Base-by-base conservation (phyloP, 35 echinoderm and acorn worm species). In the Diadema setosum region DNA sequence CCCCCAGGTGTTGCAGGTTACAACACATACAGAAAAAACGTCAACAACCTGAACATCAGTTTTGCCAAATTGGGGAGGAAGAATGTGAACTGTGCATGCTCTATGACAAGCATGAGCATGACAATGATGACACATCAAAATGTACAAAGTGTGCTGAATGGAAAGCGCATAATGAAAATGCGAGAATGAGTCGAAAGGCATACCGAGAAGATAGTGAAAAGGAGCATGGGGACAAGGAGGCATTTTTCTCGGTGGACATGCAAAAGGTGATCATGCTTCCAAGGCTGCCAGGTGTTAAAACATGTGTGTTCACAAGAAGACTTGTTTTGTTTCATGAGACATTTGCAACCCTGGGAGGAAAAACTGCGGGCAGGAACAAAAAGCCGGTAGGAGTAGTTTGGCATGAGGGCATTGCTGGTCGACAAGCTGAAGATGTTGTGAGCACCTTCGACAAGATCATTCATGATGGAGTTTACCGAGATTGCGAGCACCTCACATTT, bases 361-460 rank as follows among this genome's bases (percentile, higher is more conserved):
- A 39, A 59, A 84, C n/a, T 4, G 35, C 31, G 24, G 61, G 21
- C 6, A 39, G 49, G 3, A 58, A 61, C 37, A n/a, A n/a, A n/a
- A 11, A 34, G 20, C 24, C 25, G 9, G 39, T 84, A 20, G 83
- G 82, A 14, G 59, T 86, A 5, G 24, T 86, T 4, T 86, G 52
- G 83, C 26, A 60, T 65, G 83, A 86, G 24, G 45, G 55, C 83
- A 20, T 39, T 9, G 8, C 83, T 3, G 83, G 83, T 17, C 21
- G 83, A 86, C 63, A 86, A 25, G 52, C 83, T n/a, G 83, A 86
- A 65, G 83, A 86, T 65, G 57, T 86, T 16, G 52, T 60, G 1
- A 86, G 83, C 45, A 23, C 83, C 2, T 65, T 39, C 83, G 36
- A 65, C 16, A 85, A 61, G 39, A 40, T 85, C 58, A 65, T 85